Evolutionary conservation across 2,113 vertebrate genomes (phyloP).

Genomic region (Oceanodroma tethys): DNA sequence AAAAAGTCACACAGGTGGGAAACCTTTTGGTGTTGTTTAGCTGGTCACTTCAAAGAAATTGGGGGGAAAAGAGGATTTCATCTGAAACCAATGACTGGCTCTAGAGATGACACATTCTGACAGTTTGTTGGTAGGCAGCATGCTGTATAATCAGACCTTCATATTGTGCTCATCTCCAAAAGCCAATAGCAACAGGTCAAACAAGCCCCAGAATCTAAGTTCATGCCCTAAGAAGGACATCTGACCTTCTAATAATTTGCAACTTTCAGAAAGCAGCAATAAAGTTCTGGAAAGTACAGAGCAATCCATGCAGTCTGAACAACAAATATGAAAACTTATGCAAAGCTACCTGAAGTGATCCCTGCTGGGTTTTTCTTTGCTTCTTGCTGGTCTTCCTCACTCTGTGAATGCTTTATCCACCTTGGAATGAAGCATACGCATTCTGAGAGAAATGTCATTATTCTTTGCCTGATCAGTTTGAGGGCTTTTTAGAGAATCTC

Average conservation of each 20-base stretch:
- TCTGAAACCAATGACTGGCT: neutral
- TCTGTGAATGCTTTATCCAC: neutral
- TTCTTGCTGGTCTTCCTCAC: neutral
- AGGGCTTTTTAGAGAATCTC: neutral
- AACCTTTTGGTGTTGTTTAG: neutral
- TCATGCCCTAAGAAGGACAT: neutral
- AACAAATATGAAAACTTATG: neutral
- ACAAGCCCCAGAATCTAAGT: neutral
- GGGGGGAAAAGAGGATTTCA: neutral
- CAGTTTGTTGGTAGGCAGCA: neutral
- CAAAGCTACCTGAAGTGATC: neutral
- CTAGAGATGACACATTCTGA: neutral
- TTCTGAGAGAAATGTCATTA: neutral
- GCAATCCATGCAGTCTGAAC: neutral
- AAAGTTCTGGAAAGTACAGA: neutral
- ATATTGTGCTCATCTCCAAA: neutral
- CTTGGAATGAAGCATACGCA: neutral
- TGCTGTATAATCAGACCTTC: neutral
- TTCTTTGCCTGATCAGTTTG: neutral
- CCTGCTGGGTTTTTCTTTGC: neutral
- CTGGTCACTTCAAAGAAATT: neutral
- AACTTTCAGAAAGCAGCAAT: neutral
- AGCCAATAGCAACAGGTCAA: neutral
- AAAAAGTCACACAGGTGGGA: neutral
- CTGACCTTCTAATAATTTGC: neutral